Evolutionary conservation across 2,113 vertebrate genomes (phyloP), one percentile per base, ranked within the genome.

Genomic region (Otus sunia): DNA sequence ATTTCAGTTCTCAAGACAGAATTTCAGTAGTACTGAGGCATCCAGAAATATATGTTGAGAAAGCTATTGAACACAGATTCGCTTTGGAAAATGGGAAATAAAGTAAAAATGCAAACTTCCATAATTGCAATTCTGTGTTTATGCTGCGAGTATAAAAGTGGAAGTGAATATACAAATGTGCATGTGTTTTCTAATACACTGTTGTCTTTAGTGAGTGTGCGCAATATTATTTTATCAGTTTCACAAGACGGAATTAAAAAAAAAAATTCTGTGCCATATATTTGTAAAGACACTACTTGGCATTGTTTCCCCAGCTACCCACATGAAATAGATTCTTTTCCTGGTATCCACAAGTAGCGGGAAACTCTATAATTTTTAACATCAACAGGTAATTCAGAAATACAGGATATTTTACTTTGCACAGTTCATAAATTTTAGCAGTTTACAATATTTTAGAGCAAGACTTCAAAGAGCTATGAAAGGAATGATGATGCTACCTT

Each of bases 321-420:
- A 96, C 47, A 92, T 62, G 73, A 96, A 94, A 89, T 63, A 93
- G 53, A 86, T 86, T 76, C 20, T 90, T 87, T 87, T 56, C 53
- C 77, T 75, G 49, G 63, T 82, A 63, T 59, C 81, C 81, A 49
- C 60, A 92, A 58, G 27, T 88, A 87, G 60, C 86, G 50, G 12
- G 26, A 56, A 97, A 73, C 79, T 39, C 15, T 16, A 34, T 88
- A 82, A 96, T 82, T 97, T 97, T 96, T 84, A 88, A 85, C 30
- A 43, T 80, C 92, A 96, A 93, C 92, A 96, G 79, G 90, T 91
- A 96, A 96, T 95, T 96, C 95, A 97, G 94, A 97, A 95, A 94
- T 92, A 96, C 91, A 92, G 85, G 83, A 91, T 90, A 80, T 92
- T 94, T 96, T 91, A 39, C 60, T 86, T 91, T 63, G 49, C 15